Evolutionary conservation across 2,113 vertebrate genomes (phyloP), one percentile per base, ranked within the genome.

Genomic region (Blennius ocellaris): DNA sequence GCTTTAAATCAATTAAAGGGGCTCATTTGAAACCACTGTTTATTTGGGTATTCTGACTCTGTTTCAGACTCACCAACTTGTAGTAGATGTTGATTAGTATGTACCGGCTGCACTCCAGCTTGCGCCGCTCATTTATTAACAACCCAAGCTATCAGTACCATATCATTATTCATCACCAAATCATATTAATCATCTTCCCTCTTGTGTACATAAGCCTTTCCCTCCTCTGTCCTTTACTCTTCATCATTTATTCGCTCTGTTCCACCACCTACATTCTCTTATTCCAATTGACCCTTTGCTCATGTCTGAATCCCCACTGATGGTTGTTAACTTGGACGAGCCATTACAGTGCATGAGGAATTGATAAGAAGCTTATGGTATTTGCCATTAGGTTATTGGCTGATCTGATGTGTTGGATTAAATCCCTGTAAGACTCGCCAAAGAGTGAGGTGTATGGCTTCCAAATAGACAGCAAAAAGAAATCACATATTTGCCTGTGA

Each of bases 211-310:
- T 36, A 81, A 69, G 59, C 69, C 74, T 61, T 11, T 68, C 50
- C 14, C 57, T 21, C 75, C 50, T 36, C 65, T 70, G 52, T 76
- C 79, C 60, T 83, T 72, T 66, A 55, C 61, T 78, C 59, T 43
- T 53, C 65, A 8, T 76, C 52, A 17, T 81, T 48, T 57, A n/a
- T 48, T 65, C 17, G 1, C 49, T 6, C 15, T 15, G 45, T 59
- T 60, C 54, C 38, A 51, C 44, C 41, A 59, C 60, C 64, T 50
- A 67, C 10, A 55, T 66, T 54, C 39, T 14, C 57, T 77, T 56
- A 16, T 7, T 82, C 72, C 73, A 80, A 77, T 80, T 87, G 78
- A 89, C 83, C 84, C 80, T 64, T 72, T 69, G 73, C 55, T 80
- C 58, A 53, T 47, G 30, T 73, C 65, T 76, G 60, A 90, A 57